Base-by-base conservation (phyloP, 1,140 invertebrate species). In the Chelonus insularis region DNA sequence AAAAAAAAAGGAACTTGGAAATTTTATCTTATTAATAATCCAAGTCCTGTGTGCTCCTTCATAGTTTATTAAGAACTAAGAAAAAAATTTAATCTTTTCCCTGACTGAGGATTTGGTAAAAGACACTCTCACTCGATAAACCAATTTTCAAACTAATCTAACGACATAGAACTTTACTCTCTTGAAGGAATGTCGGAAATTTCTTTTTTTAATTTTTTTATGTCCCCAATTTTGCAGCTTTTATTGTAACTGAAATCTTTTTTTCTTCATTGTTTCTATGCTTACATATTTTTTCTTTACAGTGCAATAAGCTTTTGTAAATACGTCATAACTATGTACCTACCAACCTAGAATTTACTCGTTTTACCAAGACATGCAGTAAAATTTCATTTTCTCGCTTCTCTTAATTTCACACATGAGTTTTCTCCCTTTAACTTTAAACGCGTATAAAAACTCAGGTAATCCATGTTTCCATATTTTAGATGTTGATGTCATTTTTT, bases 101-200 rank as follows among this genome's bases (percentile, higher is more conserved):
- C 32, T 57, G n/a, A 47, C 4, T 14, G 23, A 55, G 21, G 39
- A 58, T 47, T 43, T 65, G 51, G 48, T 37, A 43, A 23, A 29
- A 29, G 21, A 48, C 62, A 39, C 7, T 29, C 25, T 23, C 58
- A 52, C 58, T 65, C 64, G 64, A 62, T 62, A 66, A 66, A 63
- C 57, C 60, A 63, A 66, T 66, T 66, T 60, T 45, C 57, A 62
- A 63, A 66, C 60, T 66, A 66, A 62, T 66, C 60, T 63, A 61
- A 60, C 62, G 60, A 66, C 57, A 66, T 57, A 63, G 58, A 52
- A 60, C 57, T 66, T 36, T 34, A 54, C 57, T 66, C 60, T 48
- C 56, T 62, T 23, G 50, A 43, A 52, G 1, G 18, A 25, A 23
- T 34, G 37, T 32, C 37, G 60, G 21, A 45, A 65, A 62, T 62